phyloP scores from a whole-genome alignment of 2,113 vertebrate species.

The Psephotus haematonotus region DNA sequence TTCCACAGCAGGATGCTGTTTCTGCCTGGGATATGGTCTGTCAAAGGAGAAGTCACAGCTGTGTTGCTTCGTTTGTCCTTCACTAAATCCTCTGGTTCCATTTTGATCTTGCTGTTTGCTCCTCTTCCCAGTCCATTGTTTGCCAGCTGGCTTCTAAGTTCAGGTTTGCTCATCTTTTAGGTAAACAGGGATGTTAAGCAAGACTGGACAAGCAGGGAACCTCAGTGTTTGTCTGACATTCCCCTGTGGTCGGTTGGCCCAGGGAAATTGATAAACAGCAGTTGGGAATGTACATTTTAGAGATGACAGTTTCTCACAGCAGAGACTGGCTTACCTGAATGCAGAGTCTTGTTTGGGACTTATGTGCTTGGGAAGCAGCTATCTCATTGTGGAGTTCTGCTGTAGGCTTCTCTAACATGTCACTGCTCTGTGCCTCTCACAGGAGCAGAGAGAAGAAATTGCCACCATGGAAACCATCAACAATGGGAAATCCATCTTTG shows the following conservation, averaged over 20 bases:
- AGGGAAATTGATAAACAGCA: not conserved
- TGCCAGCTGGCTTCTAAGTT: not conserved
- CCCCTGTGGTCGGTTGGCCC: rapidly evolving
- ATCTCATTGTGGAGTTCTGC: not conserved
- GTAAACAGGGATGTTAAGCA: not conserved
- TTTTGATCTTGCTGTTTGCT: not conserved
- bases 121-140: not conserved
- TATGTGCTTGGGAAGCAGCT: not conserved
- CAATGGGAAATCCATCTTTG: conserved; percentile 92
- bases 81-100: not conserved
- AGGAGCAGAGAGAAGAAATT: conserved; percentile 89
- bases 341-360: not conserved
- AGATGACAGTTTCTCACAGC: rapidly evolving
- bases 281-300: not conserved
- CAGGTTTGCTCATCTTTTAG: not conserved
- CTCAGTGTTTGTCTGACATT: not conserved
- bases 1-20: not conserved
- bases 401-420: not conserved
- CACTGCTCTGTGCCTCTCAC: not conserved
- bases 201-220: not conserved
- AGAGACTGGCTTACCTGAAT: not conserved
- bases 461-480: conserved; percentile 91
- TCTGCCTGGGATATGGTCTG: not conserved
- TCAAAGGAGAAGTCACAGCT: not conserved
- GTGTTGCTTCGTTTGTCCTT: not conserved